phyloP scores from a whole-genome alignment of 2,113 vertebrate genomes.

The Heteronetta atricapilla region DNA sequence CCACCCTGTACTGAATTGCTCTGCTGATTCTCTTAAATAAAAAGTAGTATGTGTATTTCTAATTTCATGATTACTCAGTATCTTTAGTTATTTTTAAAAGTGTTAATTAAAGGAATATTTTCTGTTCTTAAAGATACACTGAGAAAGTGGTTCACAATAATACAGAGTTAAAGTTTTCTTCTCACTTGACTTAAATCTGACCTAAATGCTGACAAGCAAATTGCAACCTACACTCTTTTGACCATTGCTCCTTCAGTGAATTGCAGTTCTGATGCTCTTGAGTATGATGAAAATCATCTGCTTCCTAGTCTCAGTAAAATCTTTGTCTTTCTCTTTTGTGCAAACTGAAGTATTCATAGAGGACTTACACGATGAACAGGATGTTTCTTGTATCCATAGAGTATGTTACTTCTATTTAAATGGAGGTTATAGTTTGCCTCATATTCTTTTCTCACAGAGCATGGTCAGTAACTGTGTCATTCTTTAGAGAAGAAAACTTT shows the following conservation, averaged over 20 bases:
- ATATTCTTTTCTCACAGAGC: neutral
- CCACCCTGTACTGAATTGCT: neutral
- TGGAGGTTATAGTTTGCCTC: neutral
- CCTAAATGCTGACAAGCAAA: neutral
- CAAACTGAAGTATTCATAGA: neutral
- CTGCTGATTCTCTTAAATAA: neutral
- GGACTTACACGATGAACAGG: neutral
- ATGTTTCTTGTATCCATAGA: neutral
- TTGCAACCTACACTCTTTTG: neutral
- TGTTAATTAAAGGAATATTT: neutral
- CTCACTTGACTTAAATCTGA: neutral
- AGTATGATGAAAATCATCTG: neutral
- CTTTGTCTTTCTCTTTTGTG: neutral
- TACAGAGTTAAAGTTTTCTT: neutral
- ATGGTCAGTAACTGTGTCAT: neutral
- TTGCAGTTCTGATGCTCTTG: neutral
- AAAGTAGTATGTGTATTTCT: neutral
- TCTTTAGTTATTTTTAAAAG: neutral
- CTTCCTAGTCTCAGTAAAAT: neutral
- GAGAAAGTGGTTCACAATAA: neutral
- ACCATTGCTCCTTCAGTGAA: neutral
- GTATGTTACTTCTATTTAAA: neutral
- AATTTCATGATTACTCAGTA: neutral
- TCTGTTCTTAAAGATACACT: neutral
- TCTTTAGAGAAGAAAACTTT: neutral